Conservation (phyloP, 2,797 vertebrate species). For the Psittacula derbiana region DNA sequence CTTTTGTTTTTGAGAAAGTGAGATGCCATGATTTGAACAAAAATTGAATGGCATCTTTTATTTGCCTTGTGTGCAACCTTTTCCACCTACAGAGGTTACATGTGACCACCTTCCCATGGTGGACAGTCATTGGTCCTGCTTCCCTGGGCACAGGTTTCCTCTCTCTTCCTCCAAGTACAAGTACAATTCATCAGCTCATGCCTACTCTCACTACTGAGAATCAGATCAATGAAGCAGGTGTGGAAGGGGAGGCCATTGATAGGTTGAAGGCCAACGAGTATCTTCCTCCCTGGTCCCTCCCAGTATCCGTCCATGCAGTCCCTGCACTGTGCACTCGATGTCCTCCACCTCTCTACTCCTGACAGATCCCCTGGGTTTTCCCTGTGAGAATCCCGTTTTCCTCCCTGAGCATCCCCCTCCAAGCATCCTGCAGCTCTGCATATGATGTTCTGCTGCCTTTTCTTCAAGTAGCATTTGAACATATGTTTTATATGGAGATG, state of each 20-base stretch:
- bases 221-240: not conserved
- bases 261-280: not conserved
- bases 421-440: not conserved
- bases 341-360: not conserved
- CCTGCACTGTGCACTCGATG: fast-evolving
- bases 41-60: not conserved
- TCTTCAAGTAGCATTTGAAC: not conserved
- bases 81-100: not conserved
- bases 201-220: not conserved
- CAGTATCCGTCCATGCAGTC: fast-evolving
- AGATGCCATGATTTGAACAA: not conserved
- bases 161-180: not conserved
- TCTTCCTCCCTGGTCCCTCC: not conserved
- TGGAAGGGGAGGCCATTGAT: not conserved
- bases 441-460: not conserved
- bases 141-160: not conserved
- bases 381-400: not conserved
- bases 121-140: not conserved
- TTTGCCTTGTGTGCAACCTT: fast-evolving
- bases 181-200: not conserved
- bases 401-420: not conserved
- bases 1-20: not conserved
- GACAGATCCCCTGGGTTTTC: not conserved
- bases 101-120: fast-evolving
- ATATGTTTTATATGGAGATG: not conserved